phyloP scores from a whole-genome alignment of 1,140 invertebrate species.

The Apocrypta bakeri region DNA sequence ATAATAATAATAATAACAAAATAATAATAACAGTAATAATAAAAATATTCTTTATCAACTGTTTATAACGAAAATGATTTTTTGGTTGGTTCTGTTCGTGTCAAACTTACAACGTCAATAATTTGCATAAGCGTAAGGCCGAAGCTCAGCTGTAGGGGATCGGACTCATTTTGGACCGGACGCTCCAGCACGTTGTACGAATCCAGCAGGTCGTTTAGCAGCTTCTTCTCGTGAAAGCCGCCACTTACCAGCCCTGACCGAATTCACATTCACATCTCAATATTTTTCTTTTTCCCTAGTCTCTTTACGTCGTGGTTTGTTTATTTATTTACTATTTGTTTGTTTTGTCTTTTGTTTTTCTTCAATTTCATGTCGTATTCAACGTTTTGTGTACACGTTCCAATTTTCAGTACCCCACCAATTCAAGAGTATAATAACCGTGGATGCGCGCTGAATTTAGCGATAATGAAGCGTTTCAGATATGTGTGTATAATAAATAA shows the following conservation, averaged over 20 bases:
- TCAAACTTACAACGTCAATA: constrained; percentile 97
- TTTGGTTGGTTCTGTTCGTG: constrained; percentile 28
- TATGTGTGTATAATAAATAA: background rate
- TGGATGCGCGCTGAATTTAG: no score
- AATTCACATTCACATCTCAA: constrained; percentile 59
- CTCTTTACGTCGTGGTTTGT: constrained; percentile 52
- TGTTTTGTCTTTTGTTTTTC: background rate
- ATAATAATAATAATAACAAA: background rate
- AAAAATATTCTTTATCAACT: background rate
- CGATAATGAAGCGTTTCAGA: background rate
- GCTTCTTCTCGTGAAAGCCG: constrained; percentile 93
- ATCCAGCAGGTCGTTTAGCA: constrained; percentile 94
- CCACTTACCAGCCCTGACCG: constrained; percentile 77
- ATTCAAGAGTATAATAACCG: no score
- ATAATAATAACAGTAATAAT: background rate
- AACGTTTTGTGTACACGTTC: background rate
- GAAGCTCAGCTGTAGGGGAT: constrained; percentile 96
- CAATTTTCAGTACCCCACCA: no score
- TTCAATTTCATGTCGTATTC: background rate
- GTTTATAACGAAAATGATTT: constrained; percentile 1
- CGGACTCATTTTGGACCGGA: constrained; percentile 97
- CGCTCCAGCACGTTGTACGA: constrained; percentile 98
- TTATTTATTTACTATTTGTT: background rate
- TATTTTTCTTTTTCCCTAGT: constrained; percentile 35
- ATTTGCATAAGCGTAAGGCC: constrained; percentile 99